Evolutionary conservation across 2,113 vertebrate genomes (phyloP).

Genomic region (Hypocryptadius cinnamomeus): DNA sequence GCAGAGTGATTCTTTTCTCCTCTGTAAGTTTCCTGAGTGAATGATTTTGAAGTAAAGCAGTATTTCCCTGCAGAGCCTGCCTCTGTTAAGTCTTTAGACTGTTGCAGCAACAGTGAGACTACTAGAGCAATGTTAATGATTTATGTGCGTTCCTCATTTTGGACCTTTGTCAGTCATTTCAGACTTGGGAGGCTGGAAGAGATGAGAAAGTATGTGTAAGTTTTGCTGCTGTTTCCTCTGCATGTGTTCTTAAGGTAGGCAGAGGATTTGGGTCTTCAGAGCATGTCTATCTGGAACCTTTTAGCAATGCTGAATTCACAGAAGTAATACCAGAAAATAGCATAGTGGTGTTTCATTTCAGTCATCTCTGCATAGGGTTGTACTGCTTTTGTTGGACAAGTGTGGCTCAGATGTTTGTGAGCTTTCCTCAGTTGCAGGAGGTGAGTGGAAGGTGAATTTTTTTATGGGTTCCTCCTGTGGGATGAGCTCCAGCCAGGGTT

Average conservation of each 20-base stretch:
- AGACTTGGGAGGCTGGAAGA: neutral
- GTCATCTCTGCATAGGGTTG: neutral
- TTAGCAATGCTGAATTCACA: constrained; percentile 30
- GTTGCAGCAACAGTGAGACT: neutral
- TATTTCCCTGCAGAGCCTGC: constrained; percentile 13
- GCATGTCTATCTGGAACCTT: constrained; percentile 15
- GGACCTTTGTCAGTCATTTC: constrained; percentile 39
- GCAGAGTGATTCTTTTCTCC: constrained; percentile 2
- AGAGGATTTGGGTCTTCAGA: constrained; percentile 12
- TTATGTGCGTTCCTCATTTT: constrained; percentile 16
- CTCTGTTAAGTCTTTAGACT: constrained; percentile 10
- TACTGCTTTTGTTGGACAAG: neutral
- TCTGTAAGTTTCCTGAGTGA: constrained; percentile 35
- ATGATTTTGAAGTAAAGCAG: constrained; percentile 23
- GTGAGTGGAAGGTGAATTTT: neutral
- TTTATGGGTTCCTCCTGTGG: neutral
- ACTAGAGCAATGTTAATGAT: constrained; percentile 8
- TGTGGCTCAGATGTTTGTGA: neutral
- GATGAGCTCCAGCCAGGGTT: neutral
- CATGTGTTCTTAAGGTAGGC: neutral
- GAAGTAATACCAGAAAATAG: constrained; percentile 38
- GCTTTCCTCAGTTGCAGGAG: neutral
- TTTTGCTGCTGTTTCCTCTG: constrained; percentile 13
- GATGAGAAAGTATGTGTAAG: neutral
- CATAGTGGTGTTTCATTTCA: constrained; percentile 3